Evolutionary conservation across 2,888 invertebrate species (phyloP), one percentile per base, ranked within the genome.

Genomic region (Oscheius myriophilus): DNA sequence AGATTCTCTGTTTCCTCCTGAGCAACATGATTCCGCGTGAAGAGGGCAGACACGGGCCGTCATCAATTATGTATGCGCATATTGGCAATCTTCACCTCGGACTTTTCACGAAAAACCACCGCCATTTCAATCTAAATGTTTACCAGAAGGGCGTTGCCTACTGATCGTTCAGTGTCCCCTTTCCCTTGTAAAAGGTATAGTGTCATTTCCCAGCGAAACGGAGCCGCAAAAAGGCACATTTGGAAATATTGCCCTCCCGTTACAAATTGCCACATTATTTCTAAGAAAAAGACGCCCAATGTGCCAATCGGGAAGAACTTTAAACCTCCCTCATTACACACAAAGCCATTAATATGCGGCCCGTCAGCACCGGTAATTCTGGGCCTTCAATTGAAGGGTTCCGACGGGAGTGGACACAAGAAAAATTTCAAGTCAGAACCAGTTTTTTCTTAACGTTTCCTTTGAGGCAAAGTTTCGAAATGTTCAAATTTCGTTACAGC

Each of bases 81-180:
- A 58, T 21, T 58, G 58, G 49, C 61, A 61, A 46, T 61, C 61
- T 61, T 61, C 46, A 61, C 49, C 61, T 61, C 18, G 61, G 61
- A 61, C 59, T 26, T 49, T 61, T 61, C 61, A 33, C 61, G 49
- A 61, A 61, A 61, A 61, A 61, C 45, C 61, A 61, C 45, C 61
- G 41, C 43, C 57, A 57, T 43, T 61, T 33, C 33, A 58, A 21
- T 43, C 23, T 54, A 23, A 16, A 54, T 54, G 26, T 23, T n/a
- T 21, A n/a, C 53, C 42, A 39, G 18, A 18, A 21, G 41, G 33
- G 33, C 33, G 49, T 23, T 11, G 18, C 49, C 49, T 11, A 18
- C 49, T 49, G 11, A 49, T 49, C 33, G 33, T 3, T 33, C 3
- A 9, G 3, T 6, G 33, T 9, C 9, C 33, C 33, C 9, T 33